A percentile compares a stretch with the other conserved stretches of the same genome.
Conservation (phyloP, 2,888 invertebrate species). For the Yponomeuta plumbellus region DNA sequence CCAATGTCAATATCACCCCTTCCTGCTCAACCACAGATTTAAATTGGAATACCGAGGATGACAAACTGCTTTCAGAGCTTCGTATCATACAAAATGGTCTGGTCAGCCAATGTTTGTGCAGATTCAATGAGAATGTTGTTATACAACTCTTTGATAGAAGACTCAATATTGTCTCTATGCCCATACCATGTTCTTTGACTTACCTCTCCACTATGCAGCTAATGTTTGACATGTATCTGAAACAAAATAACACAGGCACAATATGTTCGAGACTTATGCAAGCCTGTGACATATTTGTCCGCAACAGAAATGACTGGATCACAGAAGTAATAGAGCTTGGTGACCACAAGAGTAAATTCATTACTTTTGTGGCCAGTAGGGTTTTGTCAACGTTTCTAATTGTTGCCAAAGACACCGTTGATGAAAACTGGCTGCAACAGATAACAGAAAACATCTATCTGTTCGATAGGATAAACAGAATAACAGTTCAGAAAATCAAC, state of each 20-base stretch:
- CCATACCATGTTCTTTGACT: constrained; percentile 77
- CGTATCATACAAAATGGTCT: constrained; percentile 80
- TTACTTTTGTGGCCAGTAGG: constrained; percentile 87
- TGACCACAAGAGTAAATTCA: constrained; percentile 86
- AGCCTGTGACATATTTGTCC: constrained; percentile 86
- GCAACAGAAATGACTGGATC: constrained; percentile 88
- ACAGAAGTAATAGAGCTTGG: constrained; percentile 89
- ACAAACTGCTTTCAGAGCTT: constrained; percentile 67
- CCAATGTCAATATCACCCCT: constrained; percentile 53
- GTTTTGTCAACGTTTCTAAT: constrained; percentile 89
- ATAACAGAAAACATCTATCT: constrained; percentile 83
- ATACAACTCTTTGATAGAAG: constrained; percentile 83
- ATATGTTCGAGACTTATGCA: constrained; percentile 89
- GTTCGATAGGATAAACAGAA: constrained; percentile 79
- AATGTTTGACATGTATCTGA: constrained; percentile 88
- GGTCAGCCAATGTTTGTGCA: constrained; percentile 87
- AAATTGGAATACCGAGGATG: constrained; percentile 57
- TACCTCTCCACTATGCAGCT: constrained; percentile 90
- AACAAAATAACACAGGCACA: constrained; percentile 87
- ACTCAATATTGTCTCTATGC: constrained; percentile 68
- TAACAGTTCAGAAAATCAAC: constrained; percentile 84
- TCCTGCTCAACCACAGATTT: constrained; percentile 55
- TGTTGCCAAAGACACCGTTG: constrained; percentile 87
- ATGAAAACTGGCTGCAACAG: constrained; percentile 87
- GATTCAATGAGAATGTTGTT: constrained; percentile 82